Conservation (phyloP, 2,888 invertebrate species). For the Caenorhabditis sp. region DNA sequence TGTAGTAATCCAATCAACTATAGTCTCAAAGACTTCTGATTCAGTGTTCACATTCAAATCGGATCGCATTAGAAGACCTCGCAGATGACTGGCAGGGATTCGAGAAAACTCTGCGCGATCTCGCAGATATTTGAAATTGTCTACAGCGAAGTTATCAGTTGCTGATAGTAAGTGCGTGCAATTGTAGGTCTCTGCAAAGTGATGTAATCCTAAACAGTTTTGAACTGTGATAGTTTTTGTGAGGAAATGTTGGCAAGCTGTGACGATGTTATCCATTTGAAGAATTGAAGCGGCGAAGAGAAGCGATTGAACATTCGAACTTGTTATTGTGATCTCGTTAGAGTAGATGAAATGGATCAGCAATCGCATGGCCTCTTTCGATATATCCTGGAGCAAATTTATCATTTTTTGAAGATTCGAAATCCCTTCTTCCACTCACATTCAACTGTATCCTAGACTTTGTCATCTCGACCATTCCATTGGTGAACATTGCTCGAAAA, state of each 20-base stretch:
- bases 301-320: conserved; percentile 73
- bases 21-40: conserved; percentile 72
- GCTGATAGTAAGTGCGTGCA: conserved; percentile 51
- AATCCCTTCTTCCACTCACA: too few relatives aligned
- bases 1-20: conserved; percentile 72
- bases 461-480: conserved; percentile 70
- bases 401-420: too few relatives aligned
- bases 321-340: conserved; percentile 71
- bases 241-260: conserved; percentile 74
- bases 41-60: conserved; percentile 58
- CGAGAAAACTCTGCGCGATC: conserved; percentile 46
- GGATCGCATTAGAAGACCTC: conserved; percentile 49
- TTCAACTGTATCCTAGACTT: conserved; percentile 39
- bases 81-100: conserved; percentile 52
- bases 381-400: conserved; percentile 47
- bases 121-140: conserved; percentile 56
- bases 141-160: conserved; percentile 58
- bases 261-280: conserved; percentile 73
- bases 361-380: conserved; percentile 42
- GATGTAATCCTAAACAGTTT: conserved; percentile 72
- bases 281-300: conserved; percentile 74
- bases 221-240: conserved; percentile 72
- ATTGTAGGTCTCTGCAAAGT: conserved; percentile 73
- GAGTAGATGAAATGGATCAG: conserved; percentile 74
- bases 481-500: conserved; percentile 74